phyloP scores from a whole-genome alignment of 2,113 vertebrate genomes.

The Sylvietta virens region DNA sequence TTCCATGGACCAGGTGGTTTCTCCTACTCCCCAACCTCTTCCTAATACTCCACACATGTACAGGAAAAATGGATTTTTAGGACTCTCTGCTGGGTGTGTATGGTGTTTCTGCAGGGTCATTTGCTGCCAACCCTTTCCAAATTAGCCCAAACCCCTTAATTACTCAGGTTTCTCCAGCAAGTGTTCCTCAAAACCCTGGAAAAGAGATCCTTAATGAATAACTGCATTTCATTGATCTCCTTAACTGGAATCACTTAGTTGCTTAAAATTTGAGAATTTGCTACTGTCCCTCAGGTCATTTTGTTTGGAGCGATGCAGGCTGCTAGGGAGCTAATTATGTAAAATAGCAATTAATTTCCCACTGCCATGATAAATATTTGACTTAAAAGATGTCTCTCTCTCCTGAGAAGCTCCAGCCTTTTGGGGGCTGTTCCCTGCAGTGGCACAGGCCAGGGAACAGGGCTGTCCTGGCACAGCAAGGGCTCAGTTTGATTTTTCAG shows the following conservation, averaged over 20 bases:
- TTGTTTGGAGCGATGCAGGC: neutral
- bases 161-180: neutral
- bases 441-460: neutral
- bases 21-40: neutral
- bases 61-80: neutral
- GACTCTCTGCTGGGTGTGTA: neutral
- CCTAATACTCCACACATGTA: fast-evolving
- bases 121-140: neutral
- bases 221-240: conserved; percentile 34
- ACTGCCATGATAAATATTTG: conserved; percentile 16
- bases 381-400: neutral
- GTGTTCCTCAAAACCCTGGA: neutral
- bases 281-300: conserved; percentile 42
- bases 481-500: neutral
- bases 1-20: too few species aligned
- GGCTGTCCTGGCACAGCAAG: neutral
- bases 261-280: neutral
- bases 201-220: neutral
- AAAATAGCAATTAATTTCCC: conserved; percentile 48
- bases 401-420: neutral
- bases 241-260: conserved; percentile 34
- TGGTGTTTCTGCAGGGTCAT: neutral
- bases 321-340: conserved; percentile 30
- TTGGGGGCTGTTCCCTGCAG: neutral
- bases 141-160: neutral